Base-by-base conservation (phyloP, 1,140 invertebrate species). In the Drosophila nigromelanica region DNA sequence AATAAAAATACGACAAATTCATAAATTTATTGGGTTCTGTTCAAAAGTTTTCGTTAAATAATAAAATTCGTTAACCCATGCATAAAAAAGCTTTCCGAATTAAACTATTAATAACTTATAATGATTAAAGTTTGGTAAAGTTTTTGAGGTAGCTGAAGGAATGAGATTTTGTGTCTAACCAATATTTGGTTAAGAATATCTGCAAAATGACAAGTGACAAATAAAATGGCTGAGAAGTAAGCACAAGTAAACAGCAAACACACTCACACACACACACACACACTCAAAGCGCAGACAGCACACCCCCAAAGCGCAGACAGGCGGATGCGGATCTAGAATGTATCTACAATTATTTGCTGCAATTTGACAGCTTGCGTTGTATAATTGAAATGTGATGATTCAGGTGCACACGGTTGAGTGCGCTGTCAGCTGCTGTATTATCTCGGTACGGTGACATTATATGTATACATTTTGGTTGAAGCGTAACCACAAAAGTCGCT, bases 321-420 rank as follows among this genome's bases (percentile, higher is more conserved):
- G 14, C 37, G 39, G 15, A 51, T 59, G 47, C 12, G 27, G 48
- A 24, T 37, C 39, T 50, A 40, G 24, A 50, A 62, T 74, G 43
- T 60, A 72, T 43, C 39, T 60, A 66, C 80, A 80, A 83, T 80
- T 85, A 73, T 68, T 72, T 70, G 63, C 63, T 42, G 51, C 60
- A 42, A 75, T 45, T 71, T 51, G 48, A 52, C 51, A 75, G 70
- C 70, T 79, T 73, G 73, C 77, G 35, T 45, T 61, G 58, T 61
- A 56, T 77, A 77, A 89, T 87, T 76, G 66, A 79, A 77, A 89
- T 89, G 71, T 69, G 81, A 81, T 77, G 74, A 86, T 77, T 85
- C 56, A 80, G 73, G 67, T 85, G 73, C 73, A 80, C 21, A 61
- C 56, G 56, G 42, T 35, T 68, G 66, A 77, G 50, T 87, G 70